Evolutionary conservation across 2,113 vertebrate genomes (phyloP), one percentile per base, ranked within the genome.

Genomic region (Lates calcarifer): DNA sequence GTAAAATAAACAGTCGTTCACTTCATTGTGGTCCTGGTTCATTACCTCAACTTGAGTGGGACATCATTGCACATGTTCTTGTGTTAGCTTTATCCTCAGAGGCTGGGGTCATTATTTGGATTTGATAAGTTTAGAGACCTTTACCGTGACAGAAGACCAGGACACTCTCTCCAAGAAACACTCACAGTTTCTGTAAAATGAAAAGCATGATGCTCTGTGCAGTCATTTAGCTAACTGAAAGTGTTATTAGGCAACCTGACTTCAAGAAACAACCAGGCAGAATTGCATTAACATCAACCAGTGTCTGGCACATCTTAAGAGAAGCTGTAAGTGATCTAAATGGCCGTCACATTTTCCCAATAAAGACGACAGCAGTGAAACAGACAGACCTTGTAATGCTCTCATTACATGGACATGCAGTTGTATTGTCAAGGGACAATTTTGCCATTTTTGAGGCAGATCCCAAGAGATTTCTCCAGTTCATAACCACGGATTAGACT

Each of bases 1-100:
- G 69, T 77, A 75, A 91, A 91, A 80, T 87, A 87, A 85, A 87
- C 31, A 0, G 29, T 33, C 73, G 56, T 61, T 81, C 69, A 85
- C 37, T 71, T 69, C 58, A 81, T 4, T 33, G 65, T 47, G 14
- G 4, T 20, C 22, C 6, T 20, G 56, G 6, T 22, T 82, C 49
- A 57, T 56, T 56, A 28, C 51, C 12, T 7, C 7, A 8, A 22
- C 5, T 55, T 53, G 6, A n/a, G 4, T 22, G 1, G 4, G 14
- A 29, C 26, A 3, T 28, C n/a, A 18, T 4, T 22, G 15, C 41
- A 17, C 41, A 49, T 9, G 22, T 8, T 51, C 49, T 51, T n/a
- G n/a, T n/a, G 11, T 49, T 4, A 20, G 49, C 22, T 51, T 22
- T 1, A 1, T 51, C 7, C n/a, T n/a, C 49, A n/a, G 9, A 3